phyloP scores from a whole-genome alignment of 1,140 invertebrate species.

The Diorhabda carinulata region DNA sequence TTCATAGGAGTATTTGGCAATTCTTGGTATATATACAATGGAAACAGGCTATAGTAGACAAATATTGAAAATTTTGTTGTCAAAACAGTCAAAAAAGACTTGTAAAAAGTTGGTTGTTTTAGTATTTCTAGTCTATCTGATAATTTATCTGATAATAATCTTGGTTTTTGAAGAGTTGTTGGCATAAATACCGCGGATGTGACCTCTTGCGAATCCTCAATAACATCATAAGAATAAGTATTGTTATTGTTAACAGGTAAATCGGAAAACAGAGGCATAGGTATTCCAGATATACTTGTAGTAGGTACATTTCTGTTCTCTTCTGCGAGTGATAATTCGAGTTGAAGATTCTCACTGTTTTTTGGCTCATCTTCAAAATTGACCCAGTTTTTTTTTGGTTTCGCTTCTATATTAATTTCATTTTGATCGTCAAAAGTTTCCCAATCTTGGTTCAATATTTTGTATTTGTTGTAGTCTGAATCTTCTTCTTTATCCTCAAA shows the following conservation, averaged over 20 bases:
- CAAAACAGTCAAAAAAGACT: conserved; percentile 37
- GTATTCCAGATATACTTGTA: conserved; percentile 23
- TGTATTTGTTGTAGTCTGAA: conserved; percentile 6
- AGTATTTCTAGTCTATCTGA: conserved; percentile 24
- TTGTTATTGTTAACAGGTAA: conserved; percentile 40
- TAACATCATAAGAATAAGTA: conserved; percentile 37
- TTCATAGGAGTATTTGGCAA: conserved; percentile 17
- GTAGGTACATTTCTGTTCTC: conserved; percentile 14
- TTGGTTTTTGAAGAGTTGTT: conserved; percentile 6
- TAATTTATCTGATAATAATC: conserved; percentile 3
- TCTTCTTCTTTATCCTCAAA: conserved; percentile 27
- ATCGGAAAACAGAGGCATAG: conserved; percentile 38
- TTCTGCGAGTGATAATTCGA: conserved; percentile 31
- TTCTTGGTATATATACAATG: conserved; percentile 36
- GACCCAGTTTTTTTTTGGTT: conserved; percentile 23
- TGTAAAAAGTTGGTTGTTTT: conserved; percentile 40
- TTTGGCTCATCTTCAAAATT: conserved; percentile 23
- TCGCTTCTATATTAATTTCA: not conserved
- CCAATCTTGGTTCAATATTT: conserved; percentile 19
- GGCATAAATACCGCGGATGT: conserved; percentile 32
- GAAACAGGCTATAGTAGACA: conserved; percentile 37
- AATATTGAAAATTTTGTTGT: conserved; percentile 41
- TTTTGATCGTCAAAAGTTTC: conserved; percentile 23
- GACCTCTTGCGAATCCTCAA: conserved; percentile 13
- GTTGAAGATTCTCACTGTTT: conserved; percentile 22